These are phyloP conservation scores for Epinephelus awoara DNA, from an alignment of 2,797 vertebrate genomes.

Conservation along the genomic window DNA sequence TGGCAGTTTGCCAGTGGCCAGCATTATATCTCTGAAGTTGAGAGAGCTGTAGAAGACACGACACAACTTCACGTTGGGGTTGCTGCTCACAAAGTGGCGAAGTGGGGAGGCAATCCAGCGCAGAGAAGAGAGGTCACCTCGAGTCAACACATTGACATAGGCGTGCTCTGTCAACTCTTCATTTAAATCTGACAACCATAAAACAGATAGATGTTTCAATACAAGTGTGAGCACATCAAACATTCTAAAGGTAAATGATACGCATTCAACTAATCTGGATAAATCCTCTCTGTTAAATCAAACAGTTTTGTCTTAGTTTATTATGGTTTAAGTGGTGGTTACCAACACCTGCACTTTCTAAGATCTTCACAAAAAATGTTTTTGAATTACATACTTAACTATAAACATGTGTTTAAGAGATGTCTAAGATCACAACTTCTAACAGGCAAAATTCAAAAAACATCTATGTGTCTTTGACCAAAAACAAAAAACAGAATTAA, in stretches of 20 bases:
- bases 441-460: no score
- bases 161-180: constrained; percentile 90
- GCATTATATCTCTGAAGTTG: constrained; percentile 97
- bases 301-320: background rate
- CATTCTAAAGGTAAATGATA: background rate
- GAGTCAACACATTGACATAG: constrained; percentile 93
- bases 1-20: constrained; percentile 96
- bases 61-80: constrained; percentile 85
- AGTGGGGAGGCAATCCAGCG: constrained; percentile 94
- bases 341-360: background rate
- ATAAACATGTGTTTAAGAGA: no score
- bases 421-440: no score
- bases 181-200: constrained; percentile 81
- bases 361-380: background rate
- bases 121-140: constrained; percentile 96
- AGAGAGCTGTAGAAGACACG: constrained; percentile 93
- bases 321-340: background rate
- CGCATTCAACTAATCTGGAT: background rate
- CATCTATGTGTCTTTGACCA: no score
- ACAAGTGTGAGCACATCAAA: background rate
- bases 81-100: constrained; percentile 76
- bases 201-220: constrained; percentile 4
- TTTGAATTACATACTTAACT: no score
- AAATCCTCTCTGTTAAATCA: background rate
- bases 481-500: no score